Base-by-base conservation (phyloP, 2,113 vertebrate genomes). In the Sinocyclocheilus anophthalmus region DNA sequence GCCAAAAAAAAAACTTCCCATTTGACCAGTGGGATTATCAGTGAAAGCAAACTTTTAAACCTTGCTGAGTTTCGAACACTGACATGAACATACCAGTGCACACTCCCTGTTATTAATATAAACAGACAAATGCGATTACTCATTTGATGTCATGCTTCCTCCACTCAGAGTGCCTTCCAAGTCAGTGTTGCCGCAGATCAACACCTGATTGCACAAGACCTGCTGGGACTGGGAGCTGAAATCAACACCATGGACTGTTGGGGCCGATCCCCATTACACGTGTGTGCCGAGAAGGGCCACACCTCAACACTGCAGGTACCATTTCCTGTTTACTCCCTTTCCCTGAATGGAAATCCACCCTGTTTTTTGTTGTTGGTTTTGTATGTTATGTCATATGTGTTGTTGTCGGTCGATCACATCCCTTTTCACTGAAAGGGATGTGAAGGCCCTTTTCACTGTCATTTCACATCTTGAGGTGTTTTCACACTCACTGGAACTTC, bases 231-330 rank as follows among this genome's bases (percentile, higher is more conserved):
- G 1, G 97, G 98, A 63, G 97, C 98, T 0, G 94, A 96, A 81
- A 87, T 98, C 85, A 96, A 96, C 93, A 96, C 95, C 22, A 92
- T 92, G 0, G 97, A 99, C 94, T 91, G 90, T 76, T 99, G 98
- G 98, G 98, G 98, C 0, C 96, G 97, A 50, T 96, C 97, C 0
- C 97, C 97, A 0, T 76, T 99, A 81, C 98, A 99, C 0, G 95
- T 99, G 75, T 97, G 97, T 0, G 97, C 97, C 0, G 96, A 97
- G 92, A 98, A 98, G 86, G 98, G 97, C 20, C 94, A 97, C 90
- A 90, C 89, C 14, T 93, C 95, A 67, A 96, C 95, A 86, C 95
- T 99, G 7, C 95, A 97, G 96, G 98, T 99, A 83, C 37, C 42
- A 42, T 42, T 42, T 42, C 42, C 18, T 65, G 37, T 11, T 1